Evolutionary conservation across 2,797 vertebrate genomes (phyloP).

Genomic region (Sus cebifrons): DNA sequence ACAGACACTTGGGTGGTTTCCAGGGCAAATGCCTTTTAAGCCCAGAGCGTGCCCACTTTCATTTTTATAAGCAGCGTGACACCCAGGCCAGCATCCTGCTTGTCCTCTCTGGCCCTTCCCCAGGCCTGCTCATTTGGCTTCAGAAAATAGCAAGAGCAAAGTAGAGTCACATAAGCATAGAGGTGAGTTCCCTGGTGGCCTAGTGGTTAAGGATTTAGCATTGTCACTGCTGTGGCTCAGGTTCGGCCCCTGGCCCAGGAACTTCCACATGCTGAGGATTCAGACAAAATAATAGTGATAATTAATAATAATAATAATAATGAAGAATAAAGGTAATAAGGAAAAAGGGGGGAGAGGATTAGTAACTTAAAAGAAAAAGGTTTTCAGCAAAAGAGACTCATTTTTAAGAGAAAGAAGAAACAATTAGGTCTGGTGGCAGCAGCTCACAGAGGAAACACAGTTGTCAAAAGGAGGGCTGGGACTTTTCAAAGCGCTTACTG

Average conservation of each 20-base stretch:
- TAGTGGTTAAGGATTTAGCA: too few relatives aligned
- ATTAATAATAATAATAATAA: too few relatives aligned
- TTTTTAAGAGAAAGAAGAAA: slow-evolving; percentile 17
- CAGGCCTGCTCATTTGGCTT: slow-evolving; percentile 38
- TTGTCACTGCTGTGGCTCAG: too few relatives aligned
- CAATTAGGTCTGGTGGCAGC: slow-evolving; percentile 63
- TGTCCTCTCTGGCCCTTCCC: slow-evolving; percentile 6
- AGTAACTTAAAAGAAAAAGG: not conserved
- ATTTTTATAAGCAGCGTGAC: slow-evolving; percentile 74
- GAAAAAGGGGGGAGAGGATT: not conserved
- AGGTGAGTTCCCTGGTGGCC: not conserved
- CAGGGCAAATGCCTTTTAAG: slow-evolving; percentile 62
- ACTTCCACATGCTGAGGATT: too few relatives aligned
- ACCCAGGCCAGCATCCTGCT: slow-evolving; percentile 49
- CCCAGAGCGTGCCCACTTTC: slow-evolving; percentile 71
- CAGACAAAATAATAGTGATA: too few relatives aligned
- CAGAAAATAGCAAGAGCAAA: not conserved
- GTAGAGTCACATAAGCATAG: not conserved
- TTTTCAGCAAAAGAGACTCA: slow-evolving; percentile 75
- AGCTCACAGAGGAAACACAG: slow-evolving; percentile 65
- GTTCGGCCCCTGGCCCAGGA: too few relatives aligned
- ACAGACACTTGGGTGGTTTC: not conserved
- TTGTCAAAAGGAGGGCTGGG: slow-evolving; percentile 60
- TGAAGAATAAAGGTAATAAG: not conserved
- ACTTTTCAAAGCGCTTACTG: slow-evolving; percentile 17